Evolutionary conservation across 2,888 invertebrate species (phyloP).

Genomic region (Blera fallax): DNA sequence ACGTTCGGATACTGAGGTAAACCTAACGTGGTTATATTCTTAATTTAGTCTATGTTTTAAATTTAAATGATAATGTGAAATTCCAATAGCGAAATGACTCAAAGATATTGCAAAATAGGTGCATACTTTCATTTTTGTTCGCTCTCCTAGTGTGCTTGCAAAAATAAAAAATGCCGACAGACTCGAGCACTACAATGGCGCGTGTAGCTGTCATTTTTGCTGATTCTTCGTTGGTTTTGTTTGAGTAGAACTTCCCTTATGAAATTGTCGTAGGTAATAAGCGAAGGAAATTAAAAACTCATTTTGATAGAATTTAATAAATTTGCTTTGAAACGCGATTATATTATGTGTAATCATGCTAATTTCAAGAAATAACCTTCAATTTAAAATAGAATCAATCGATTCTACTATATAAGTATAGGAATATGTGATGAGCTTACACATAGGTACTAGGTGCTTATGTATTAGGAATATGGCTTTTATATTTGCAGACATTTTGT

Average conservation of each 20-base stretch:
- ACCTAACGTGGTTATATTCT: constrained; percentile 28
- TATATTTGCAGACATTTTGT: background rate
- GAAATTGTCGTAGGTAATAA: no score
- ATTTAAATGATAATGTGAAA: background rate
- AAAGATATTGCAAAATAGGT: constrained; percentile 12
- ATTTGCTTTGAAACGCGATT: background rate
- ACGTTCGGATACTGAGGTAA: constrained; percentile 89
- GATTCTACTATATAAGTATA: background rate
- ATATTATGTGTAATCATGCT: background rate
- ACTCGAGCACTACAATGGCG: constrained; percentile 42
- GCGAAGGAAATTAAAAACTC: no score
- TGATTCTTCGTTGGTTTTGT: no score
- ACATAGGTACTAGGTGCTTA: background rate
- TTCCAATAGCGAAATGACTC: background rate
- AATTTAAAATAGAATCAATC: constrained; percentile 55
- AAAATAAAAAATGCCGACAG: constrained; percentile 64
- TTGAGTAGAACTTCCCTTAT: no score
- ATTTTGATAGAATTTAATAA: background rate
- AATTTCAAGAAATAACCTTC: constrained; percentile 48
- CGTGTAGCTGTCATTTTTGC: constrained; percentile 40
- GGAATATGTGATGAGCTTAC: background rate
- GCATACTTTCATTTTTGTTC: constrained; percentile 33
- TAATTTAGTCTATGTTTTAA: background rate
- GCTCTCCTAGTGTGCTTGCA: constrained; percentile 18
- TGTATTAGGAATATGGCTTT: background rate